Evolutionary conservation across 35 echinoderm and acorn worm genomes (phyloP).

Genomic region (Ophiothrix spiculata): DNA sequence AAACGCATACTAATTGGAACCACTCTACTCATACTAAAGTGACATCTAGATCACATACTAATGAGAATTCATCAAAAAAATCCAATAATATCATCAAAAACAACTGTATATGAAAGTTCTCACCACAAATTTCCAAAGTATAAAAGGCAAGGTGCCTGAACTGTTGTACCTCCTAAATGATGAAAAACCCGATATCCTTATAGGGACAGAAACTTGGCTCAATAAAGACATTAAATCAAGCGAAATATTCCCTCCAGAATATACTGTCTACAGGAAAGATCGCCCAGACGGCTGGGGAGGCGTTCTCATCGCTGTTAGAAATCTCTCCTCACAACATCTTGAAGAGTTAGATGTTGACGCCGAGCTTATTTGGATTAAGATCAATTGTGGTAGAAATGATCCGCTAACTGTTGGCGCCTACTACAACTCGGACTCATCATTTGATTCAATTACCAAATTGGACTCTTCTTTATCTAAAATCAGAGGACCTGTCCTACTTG

Average conservation of each 20-base stretch:
- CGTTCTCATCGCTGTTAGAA: slow-evolving; percentile 6
- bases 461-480: background rate
- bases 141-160: slow-evolving; percentile 7
- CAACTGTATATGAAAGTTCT: slow-evolving; percentile 20
- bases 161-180: background rate
- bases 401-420: background rate
- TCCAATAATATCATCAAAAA: too few relatives aligned
- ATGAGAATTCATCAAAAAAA: too few relatives aligned
- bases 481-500: background rate
- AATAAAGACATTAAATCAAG: background rate
- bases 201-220: slow-evolving; percentile 36
- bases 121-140: slow-evolving; percentile 35
- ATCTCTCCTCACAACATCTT: background rate
- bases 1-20: too few relatives aligned
- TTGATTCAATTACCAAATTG: background rate
- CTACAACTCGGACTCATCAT: background rate
- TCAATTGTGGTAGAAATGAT: background rate
- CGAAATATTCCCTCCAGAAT: slow-evolving; percentile 19
- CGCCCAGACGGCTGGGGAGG: slow-evolving; percentile 21
- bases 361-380: background rate
- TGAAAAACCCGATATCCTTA: slow-evolving; percentile 18
- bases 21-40: too few relatives aligned
- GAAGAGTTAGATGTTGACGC: background rate
- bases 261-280: slow-evolving; percentile 22
- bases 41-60: too few relatives aligned